Evolutionary conservation across 2,797 vertebrate species (phyloP).

Genomic region (Molossus molossus): DNA sequence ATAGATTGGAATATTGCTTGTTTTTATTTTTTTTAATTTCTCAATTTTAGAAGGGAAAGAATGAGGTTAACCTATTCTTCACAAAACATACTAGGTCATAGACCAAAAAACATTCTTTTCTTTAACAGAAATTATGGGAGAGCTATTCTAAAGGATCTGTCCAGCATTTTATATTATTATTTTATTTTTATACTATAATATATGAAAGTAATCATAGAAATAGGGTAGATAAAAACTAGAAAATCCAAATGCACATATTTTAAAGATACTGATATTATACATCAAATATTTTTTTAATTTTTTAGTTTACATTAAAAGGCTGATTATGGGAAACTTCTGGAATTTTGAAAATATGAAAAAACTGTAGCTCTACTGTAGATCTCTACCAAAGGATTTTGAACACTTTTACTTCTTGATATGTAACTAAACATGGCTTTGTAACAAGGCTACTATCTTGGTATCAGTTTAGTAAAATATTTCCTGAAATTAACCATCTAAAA

Average conservation of each 20-base stretch:
- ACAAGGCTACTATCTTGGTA: background rate
- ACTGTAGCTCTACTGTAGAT: background rate
- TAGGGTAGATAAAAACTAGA: background rate
- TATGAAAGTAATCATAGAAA: slow-evolving; percentile 56
- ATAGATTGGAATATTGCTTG: slow-evolving; percentile 42
- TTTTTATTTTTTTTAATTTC: slow-evolving; percentile 62
- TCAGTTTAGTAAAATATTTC: background rate
- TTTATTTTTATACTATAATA: slow-evolving; percentile 62
- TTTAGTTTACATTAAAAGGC: slow-evolving; percentile 33
- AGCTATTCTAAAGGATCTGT: slow-evolving; percentile 54
- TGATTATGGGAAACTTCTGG: background rate
- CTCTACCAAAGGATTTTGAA: slow-evolving; percentile 25
- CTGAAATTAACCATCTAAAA: slow-evolving; percentile 24
- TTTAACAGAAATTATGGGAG: slow-evolving; percentile 60
- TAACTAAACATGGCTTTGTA: slow-evolving; percentile 30
- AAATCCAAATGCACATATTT: slow-evolving; percentile 50
- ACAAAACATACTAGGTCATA: slow-evolving; percentile 71
- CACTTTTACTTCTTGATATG: background rate
- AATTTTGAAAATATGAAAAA: slow-evolving; percentile 22
- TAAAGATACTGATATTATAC: slow-evolving; percentile 64
- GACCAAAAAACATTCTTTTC: slow-evolving; percentile 25
- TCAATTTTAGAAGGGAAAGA: slow-evolving; percentile 59
- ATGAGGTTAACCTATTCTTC: slow-evolving; percentile 46
- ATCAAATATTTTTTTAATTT: slow-evolving; percentile 11
- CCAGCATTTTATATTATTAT: slow-evolving; percentile 43